These are phyloP conservation scores for Ploceus nigricollis DNA, from an alignment of 2,113 vertebrate genomes.

Conservation along the genomic window DNA sequence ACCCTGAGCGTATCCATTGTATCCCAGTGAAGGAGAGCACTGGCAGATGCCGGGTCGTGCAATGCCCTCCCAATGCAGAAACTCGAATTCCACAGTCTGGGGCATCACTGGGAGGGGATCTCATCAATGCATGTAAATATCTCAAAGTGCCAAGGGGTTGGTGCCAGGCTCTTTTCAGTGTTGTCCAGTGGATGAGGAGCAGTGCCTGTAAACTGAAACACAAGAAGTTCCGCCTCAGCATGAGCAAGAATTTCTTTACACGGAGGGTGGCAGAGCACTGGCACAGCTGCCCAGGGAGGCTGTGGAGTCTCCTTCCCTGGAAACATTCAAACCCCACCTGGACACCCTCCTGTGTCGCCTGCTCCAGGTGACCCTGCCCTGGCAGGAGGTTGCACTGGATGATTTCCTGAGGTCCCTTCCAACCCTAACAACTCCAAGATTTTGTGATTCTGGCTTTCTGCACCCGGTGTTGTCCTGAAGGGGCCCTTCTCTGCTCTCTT, in stretches of 20 bases:
- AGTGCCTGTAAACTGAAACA: fast-evolving
- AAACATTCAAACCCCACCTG: background rate
- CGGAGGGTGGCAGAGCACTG: background rate
- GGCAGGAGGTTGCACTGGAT: background rate
- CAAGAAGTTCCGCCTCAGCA: background rate
- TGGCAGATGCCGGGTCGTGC: background rate
- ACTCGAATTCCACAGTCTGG: fast-evolving
- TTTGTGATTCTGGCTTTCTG: background rate
- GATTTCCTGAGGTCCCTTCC: background rate
- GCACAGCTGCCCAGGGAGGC: background rate
- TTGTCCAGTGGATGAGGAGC: background rate
- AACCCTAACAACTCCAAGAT: background rate
- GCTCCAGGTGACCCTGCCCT: background rate
- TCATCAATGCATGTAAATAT: no score
- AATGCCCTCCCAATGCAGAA: fast-evolving
- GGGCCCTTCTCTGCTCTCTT: background rate
- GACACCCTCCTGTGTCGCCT: background rate
- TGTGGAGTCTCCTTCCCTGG: background rate
- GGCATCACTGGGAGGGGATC: background rate
- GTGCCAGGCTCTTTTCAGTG: background rate
- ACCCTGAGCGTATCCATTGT: no score
- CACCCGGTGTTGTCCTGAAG: background rate
- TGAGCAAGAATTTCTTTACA: fast-evolving
- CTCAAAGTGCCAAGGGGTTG: background rate
- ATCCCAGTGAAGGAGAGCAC: background rate